Percentiles rank a stretch among this genome's conserved stretches.
Evolutionary conservation across 2,797 vertebrate species (phyloP).

Genomic region (Alfaro cultratus): DNA sequence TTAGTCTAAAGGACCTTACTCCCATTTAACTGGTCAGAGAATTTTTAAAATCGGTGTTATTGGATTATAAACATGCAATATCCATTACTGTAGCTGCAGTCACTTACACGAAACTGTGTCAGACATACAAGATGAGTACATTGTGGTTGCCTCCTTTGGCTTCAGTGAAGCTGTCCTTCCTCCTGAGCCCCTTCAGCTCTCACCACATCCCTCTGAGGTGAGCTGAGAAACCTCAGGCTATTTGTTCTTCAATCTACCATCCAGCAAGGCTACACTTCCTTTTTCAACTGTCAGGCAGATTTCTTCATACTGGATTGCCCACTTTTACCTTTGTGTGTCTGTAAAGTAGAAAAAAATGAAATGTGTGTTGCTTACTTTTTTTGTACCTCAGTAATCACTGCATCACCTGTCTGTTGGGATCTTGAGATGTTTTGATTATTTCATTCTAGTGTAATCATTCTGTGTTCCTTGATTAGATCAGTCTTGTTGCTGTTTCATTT

Average conservation of each 20-base stretch:
- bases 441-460: too few species aligned
- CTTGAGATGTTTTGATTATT: too few species aligned
- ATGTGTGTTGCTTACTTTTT: too few species aligned
- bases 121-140: background rate
- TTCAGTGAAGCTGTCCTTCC: background rate
- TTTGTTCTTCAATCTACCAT: slow-evolving; percentile 15
- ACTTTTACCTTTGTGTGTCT: background rate
- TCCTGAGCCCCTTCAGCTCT: slow-evolving; percentile 15
- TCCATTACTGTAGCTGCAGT: background rate
- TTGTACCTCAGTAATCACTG: too few species aligned
- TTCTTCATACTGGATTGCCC: slow-evolving; percentile 12
- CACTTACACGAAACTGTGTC: background rate
- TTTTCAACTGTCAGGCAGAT: slow-evolving; percentile 15
- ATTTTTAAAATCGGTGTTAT: background rate
- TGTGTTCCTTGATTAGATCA: too few species aligned
- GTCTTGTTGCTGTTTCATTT: too few species aligned
- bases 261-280: slow-evolving; percentile 11
- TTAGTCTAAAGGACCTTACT: background rate
- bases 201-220: slow-evolving; percentile 31
- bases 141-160: slow-evolving; percentile 1
- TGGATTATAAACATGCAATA: background rate
- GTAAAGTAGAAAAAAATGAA: background rate
- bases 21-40: background rate
- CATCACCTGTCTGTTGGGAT: too few species aligned
- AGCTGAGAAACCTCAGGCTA: slow-evolving; percentile 12